Conservation (phyloP, 2,888 invertebrate genomes). For the Hofmannophila pseudospretella region DNA sequence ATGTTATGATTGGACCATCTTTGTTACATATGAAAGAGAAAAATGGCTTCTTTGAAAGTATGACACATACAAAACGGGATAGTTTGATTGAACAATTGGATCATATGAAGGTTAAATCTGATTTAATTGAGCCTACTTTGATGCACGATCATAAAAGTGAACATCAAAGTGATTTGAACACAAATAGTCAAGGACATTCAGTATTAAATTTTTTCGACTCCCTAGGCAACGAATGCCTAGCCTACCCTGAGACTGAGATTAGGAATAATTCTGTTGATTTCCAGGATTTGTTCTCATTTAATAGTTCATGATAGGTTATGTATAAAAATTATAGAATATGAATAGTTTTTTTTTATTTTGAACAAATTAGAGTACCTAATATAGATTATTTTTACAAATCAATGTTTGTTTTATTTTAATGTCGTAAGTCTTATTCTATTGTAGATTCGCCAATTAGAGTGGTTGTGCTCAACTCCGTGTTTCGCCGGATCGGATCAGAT, state of each 20-base stretch:
- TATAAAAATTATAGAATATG: constrained; percentile 19
- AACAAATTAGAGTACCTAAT: constrained; percentile 22
- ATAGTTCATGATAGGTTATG: constrained; percentile 37
- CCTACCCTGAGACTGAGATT: constrained; percentile 61
- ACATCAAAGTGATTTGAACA: constrained; percentile 11
- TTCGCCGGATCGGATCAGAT: no score
- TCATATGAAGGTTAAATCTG: neutral
- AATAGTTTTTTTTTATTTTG: constrained; percentile 21
- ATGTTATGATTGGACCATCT: constrained; percentile 6
- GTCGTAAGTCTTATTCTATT: neutral
- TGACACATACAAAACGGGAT: constrained; percentile 1
- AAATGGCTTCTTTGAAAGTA: neutral
- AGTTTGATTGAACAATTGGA: constrained; percentile 5
- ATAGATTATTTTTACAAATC: constrained; percentile 20
- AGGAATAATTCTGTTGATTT: constrained; percentile 62
- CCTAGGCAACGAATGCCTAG: constrained; percentile 53
- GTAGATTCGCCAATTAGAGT: no score
- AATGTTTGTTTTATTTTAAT: neutral
- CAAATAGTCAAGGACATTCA: constrained; percentile 44
- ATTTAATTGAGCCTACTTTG: neutral
- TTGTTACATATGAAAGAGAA: constrained; percentile 6
- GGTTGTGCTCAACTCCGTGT: no score
- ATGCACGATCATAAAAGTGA: neutral
- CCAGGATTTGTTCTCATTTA: constrained; percentile 66
- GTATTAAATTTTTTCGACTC: constrained; percentile 65